Conservation (phyloP, 2,888 invertebrate species). For the Alitta virens region DNA sequence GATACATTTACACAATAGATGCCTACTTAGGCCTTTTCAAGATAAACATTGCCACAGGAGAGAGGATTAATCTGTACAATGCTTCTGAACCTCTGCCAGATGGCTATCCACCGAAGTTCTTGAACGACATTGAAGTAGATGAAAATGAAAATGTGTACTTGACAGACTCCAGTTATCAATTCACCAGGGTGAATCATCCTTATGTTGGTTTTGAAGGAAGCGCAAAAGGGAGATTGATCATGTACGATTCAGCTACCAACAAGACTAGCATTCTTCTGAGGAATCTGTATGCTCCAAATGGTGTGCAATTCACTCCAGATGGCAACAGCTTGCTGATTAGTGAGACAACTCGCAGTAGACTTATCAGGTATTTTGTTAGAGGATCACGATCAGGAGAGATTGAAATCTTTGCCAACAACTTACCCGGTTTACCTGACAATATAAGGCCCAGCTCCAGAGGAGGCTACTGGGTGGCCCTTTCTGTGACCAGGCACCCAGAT, state of each 20-base stretch:
- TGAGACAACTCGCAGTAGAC: constrained; percentile 5
- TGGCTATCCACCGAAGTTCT: constrained; percentile 52
- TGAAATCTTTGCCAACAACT: constrained; percentile 77
- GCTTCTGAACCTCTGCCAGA: background rate
- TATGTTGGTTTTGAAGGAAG: constrained; percentile 43
- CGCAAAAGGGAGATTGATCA: constrained; percentile 62
- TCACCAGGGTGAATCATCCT: constrained; percentile 70
- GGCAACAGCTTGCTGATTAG: constrained; percentile 61
- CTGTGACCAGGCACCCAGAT: constrained; percentile 26
- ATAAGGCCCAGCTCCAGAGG: constrained; percentile 56
- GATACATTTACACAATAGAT: constrained; percentile 68
- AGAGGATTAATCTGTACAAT: background rate
- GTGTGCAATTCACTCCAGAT: constrained; percentile 76
- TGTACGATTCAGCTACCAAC: constrained; percentile 76
- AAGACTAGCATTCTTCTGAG: constrained; percentile 73
- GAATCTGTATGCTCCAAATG: constrained; percentile 83
- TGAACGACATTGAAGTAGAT: constrained; percentile 75
- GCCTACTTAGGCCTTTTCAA: constrained; percentile 86
- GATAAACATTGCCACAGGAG: constrained; percentile 66
- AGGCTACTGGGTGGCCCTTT: constrained; percentile 56
- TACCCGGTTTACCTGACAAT: constrained; percentile 69
- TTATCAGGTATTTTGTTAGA: constrained; percentile 69
- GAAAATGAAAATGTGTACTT: constrained; percentile 83
- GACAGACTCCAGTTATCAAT: constrained; percentile 80
- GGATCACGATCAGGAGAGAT: constrained; percentile 76